A percentile compares a stretch with the other conserved stretches of the same genome.
Evolutionary conservation across 2,797 vertebrate species (phyloP).

Genomic region (Hippocampus kuda): DNA sequence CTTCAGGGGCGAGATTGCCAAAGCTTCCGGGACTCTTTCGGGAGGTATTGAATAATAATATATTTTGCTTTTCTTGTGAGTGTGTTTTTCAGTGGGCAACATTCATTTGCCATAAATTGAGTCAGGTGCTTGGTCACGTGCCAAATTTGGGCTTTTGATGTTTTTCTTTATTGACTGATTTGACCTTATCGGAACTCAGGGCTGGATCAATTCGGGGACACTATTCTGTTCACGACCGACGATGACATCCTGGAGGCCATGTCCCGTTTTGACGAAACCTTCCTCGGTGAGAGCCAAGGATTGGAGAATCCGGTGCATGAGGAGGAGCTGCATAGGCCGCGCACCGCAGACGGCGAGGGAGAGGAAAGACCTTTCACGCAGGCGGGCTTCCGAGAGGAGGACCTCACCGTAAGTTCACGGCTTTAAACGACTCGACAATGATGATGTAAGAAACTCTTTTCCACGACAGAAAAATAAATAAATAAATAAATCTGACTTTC

Average conservation of each 20-base stretch:
- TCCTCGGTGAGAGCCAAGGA: constrained; percentile 62
- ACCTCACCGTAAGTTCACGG: constrained; percentile 47
- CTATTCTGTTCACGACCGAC: constrained; percentile 90
- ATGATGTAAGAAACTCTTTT: too few relatives aligned
- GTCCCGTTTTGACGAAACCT: constrained; percentile 79
- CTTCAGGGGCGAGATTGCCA: constrained; percentile 94
- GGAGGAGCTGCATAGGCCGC: constrained; percentile 80
- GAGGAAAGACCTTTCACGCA: constrained; percentile 87
- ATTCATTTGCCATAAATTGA: too few relatives aligned
- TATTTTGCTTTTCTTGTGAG: not conserved
- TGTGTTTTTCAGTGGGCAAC: too few relatives aligned
- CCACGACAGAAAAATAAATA: too few relatives aligned
- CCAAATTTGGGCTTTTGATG: not conserved
- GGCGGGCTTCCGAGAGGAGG: constrained; percentile 70
- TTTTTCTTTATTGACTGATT: not conserved
- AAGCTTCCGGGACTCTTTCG: constrained; percentile 83
- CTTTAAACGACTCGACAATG: too few relatives aligned
- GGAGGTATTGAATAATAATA: constrained; percentile 72
- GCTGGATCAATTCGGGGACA: constrained; percentile 93
- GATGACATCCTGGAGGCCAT: constrained; percentile 93
- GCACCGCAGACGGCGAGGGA: constrained; percentile 80
- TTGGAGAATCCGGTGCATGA: constrained; percentile 53
- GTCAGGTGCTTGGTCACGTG: too few relatives aligned
- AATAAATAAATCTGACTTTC: too few relatives aligned
- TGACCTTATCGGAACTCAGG: constrained; percentile 52